Evolutionary conservation across 2,888 invertebrate species (phyloP), one percentile per base, ranked within the genome.

Genomic region (Ctenicera cuprea): DNA sequence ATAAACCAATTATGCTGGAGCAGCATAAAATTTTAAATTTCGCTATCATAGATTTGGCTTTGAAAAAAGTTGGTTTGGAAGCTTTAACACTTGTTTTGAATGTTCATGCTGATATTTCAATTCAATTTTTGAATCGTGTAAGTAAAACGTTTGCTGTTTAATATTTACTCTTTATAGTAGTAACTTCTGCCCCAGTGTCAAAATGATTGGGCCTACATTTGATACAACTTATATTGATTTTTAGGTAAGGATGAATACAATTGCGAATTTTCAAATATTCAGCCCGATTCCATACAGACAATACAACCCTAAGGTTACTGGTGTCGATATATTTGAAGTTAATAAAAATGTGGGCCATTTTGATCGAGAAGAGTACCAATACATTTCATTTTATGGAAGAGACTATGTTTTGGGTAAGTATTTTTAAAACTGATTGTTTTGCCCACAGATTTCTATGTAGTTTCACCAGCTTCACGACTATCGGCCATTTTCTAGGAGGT

Each of bases 231-330:
- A n/a, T n/a, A n/a, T n/a, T n/a, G n/a, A n/a, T 54, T 85, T 85
- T 54, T 85, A 94, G 94, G 94, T 97, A 11, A 92, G 98, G 73
- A 97, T 99, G 95, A 98, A 98, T 87, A 97, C 97, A 1, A 96
- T 99, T 77, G 88, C 89, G 78, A 94, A 94, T 78, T 94, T 92
- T 87, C 98, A 98, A 89, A 92, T 97, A 81, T 99, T 94, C 88
- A 93, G 94, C 82, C 96, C 98, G n/a, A 92, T 97, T 78, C 95
- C 95, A 18, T 99, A 97, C 87, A 91, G 94, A 81, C 95, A 96
- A 83, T 97, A 94, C 88, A 91, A 97, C 82, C 96, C 95, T 57
- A 90, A 90, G 81, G 88, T 93, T 78, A 76, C 84, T 0, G 79
- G 83, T 66, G 69, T 78, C 12, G 59, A 77, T 7, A 89, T 90